Evolutionary conservation across 2,113 vertebrate genomes (phyloP).

Genomic region (Nannospalax galili): DNA sequence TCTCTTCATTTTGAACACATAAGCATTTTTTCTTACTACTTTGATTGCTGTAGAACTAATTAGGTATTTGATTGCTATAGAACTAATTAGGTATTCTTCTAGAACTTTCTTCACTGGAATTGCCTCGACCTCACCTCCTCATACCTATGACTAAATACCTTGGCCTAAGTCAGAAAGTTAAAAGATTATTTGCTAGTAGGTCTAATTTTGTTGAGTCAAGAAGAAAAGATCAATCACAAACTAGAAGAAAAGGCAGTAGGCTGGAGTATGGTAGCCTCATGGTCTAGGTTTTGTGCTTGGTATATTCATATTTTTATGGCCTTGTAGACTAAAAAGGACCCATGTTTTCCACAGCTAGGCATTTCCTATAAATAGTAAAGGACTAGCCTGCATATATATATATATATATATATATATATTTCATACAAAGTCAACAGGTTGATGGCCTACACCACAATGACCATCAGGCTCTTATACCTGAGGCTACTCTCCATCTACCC

Average conservation of each 20-base stretch:
- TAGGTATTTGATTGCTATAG: no score
- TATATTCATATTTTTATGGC: not conserved
- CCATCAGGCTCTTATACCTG: not conserved
- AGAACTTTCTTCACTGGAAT: not conserved
- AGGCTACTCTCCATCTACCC: not conserved
- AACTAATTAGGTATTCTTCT: not conserved
- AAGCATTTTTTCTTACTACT: not conserved
- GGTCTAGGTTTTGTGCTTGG: not conserved
- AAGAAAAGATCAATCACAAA: not conserved
- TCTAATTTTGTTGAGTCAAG: not conserved
- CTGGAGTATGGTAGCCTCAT: not conserved
- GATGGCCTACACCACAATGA: not conserved
- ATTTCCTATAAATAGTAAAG: not conserved
- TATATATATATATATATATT: not conserved
- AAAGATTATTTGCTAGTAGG: not conserved
- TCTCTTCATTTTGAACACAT: not conserved
- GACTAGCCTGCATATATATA: fast-evolving
- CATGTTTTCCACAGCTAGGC: fast-evolving
- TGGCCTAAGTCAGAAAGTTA: not conserved
- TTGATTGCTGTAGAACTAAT: not conserved
- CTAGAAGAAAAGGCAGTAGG: not conserved
- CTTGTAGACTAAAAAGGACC: not conserved
- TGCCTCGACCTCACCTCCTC: not conserved
- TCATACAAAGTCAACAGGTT: not conserved
- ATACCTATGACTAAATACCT: not conserved